phyloP scores from a whole-genome alignment of 2,797 vertebrate genomes.

The Carcharodon carcharias region DNA sequence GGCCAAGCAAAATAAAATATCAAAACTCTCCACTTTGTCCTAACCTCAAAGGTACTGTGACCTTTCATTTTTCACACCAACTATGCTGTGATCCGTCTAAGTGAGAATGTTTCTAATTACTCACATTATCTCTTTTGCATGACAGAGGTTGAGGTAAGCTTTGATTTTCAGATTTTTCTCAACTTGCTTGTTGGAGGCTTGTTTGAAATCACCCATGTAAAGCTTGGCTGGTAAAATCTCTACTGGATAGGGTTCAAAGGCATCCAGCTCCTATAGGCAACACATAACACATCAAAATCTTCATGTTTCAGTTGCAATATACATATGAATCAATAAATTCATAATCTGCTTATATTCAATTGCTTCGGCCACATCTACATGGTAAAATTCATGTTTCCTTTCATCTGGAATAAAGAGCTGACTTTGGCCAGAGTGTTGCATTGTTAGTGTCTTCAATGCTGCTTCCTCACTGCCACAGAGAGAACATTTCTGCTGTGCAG shows the following conservation, averaged over 20 bases:
- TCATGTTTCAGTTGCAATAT: neutral
- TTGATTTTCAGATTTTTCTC: constrained; percentile 71
- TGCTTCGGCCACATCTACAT: neutral
- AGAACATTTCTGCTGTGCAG: too few species aligned
- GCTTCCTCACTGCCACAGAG: too few species aligned
- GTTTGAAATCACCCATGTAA: constrained; percentile 69
- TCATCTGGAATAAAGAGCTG: neutral
- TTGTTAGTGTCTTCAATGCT: too few species aligned
- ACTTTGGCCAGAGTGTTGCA: too few species aligned
- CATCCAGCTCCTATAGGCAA: constrained; percentile 69
- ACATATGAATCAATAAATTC: neutral
- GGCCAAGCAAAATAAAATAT: neutral
- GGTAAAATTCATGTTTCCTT: neutral
- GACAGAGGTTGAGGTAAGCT: constrained; percentile 64
- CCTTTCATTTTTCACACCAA: neutral
- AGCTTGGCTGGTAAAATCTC: constrained; percentile 68
- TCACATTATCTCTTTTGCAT: constrained; percentile 56
- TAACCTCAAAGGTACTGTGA: neutral
- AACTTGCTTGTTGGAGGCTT: constrained; percentile 59
- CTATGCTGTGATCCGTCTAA: neutral
- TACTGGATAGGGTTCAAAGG: constrained; percentile 66
- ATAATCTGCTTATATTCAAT: neutral
- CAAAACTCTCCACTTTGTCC: neutral
- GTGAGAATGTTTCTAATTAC: neutral
- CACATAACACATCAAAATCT: neutral